Evolutionary conservation across 2,797 vertebrate genomes (phyloP).

Genomic region (Buceros bicornis): DNA sequence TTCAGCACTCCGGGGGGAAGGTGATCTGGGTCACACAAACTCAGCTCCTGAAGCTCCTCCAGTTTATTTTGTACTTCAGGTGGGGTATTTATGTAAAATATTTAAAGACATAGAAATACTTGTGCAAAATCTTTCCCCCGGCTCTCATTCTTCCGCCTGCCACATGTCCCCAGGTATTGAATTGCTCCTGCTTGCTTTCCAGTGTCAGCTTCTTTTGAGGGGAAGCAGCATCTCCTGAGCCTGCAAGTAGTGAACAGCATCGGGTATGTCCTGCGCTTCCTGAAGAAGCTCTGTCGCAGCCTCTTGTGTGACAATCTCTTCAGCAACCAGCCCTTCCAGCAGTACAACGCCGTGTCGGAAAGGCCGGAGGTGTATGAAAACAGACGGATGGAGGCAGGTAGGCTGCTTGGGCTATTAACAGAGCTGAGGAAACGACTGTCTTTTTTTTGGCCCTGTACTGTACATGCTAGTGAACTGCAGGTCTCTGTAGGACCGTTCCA

Average conservation of each 20-base stretch:
- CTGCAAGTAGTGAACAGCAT: constrained; percentile 95
- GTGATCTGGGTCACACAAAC: not conserved
- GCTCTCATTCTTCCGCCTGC: not conserved
- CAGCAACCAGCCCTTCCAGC: constrained; percentile 93
- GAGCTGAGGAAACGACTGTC: not conserved
- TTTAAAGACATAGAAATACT: not conserved
- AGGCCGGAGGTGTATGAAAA: constrained; percentile 69
- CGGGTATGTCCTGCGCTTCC: constrained; percentile 94
- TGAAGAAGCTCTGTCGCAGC: constrained; percentile 95
- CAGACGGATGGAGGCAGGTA: constrained; percentile 78
- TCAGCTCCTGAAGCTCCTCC: not conserved
- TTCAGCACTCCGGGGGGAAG: not conserved
- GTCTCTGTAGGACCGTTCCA: not conserved
- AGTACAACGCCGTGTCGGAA: constrained; percentile 74
- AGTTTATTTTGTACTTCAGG: not conserved
- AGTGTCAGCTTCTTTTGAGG: constrained; percentile 93
- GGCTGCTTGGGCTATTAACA: not conserved
- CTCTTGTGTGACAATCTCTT: constrained; percentile 96
- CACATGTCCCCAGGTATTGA: not conserved
- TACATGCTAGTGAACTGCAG: not conserved
- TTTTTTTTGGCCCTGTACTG: not conserved
- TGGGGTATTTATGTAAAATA: not conserved
- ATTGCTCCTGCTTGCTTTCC: constrained; percentile 39
- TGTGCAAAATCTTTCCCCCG: not conserved
- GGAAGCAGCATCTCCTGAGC: constrained; percentile 94